These are phyloP conservation scores for Carlito syrichta DNA, from an alignment of 2,113 vertebrate species.

Conservation along the genomic window DNA sequence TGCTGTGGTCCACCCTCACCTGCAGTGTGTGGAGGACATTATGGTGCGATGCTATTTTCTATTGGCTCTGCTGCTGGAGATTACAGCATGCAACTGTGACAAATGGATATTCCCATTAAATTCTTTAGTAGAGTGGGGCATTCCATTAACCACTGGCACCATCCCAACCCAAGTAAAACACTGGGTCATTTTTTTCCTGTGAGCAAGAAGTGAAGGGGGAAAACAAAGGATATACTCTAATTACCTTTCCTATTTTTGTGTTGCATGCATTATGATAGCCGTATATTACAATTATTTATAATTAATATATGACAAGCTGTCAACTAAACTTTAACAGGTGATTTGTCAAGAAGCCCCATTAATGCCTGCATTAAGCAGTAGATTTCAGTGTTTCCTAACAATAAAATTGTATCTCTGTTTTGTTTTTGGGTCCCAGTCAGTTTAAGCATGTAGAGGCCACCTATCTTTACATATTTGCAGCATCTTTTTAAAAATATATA, in stretches of 20 bases:
- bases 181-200: conserved; percentile 53
- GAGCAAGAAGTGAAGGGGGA: conserved; percentile 48
- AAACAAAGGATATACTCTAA: conserved; percentile 68
- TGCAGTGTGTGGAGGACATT: conserved; percentile 64
- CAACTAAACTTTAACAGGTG: conserved; percentile 78
- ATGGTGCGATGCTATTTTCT: conserved; percentile 67
- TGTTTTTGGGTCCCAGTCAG: too few species aligned
- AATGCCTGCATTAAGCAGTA: conserved; percentile 67
- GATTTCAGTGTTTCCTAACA: conserved; percentile 61
- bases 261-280: conserved; percentile 54
- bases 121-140: conserved; percentile 73
- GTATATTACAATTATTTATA: conserved; percentile 79
- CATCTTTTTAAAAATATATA: conserved; percentile 58
- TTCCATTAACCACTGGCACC: conserved; percentile 75
- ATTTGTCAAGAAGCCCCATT: conserved; percentile 80
- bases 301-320: conserved; percentile 79
- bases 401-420: conserved; percentile 54
- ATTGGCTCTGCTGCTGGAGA: conserved; percentile 64
- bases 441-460: conserved; percentile 25
- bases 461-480: background rate
- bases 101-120: conserved; percentile 78
- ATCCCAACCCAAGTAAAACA: conserved; percentile 72
- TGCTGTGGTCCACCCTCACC: conserved; percentile 36
- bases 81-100: conserved; percentile 73
- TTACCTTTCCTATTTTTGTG: conserved; percentile 54